Conservation (phyloP, 2,113 vertebrate genomes). For the Symphodus melops region DNA sequence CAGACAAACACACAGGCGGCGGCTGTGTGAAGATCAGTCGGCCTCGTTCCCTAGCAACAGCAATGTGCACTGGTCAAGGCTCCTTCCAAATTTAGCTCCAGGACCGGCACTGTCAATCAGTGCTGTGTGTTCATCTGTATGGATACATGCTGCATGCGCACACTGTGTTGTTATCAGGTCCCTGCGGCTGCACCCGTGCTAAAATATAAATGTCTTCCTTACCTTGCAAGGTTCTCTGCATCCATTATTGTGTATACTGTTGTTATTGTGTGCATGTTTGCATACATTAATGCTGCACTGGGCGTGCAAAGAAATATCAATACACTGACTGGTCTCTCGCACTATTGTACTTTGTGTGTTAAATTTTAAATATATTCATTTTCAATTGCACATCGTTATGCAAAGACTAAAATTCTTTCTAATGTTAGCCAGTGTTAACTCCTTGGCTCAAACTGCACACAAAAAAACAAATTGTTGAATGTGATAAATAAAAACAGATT, state of each 20-base stretch:
- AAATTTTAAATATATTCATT: too few relatives aligned
- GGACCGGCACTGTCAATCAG: slow-evolving; percentile 18
- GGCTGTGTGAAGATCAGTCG: slow-evolving; percentile 44
- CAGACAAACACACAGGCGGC: neutral
- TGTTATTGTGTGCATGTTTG: slow-evolving; percentile 13
- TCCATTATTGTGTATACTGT: neutral
- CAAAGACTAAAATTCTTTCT: too few relatives aligned
- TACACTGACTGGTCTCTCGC: too few relatives aligned
- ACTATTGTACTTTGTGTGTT: too few relatives aligned
- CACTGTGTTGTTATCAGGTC: neutral
- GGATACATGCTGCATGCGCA: slow-evolving; percentile 6
- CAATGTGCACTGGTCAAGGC: slow-evolving; percentile 53
- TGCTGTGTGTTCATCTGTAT: slow-evolving; percentile 14
- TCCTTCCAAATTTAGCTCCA: slow-evolving; percentile 69
- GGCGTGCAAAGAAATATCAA: too few relatives aligned
- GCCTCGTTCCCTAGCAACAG: slow-evolving; percentile 75
- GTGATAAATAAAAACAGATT: too few relatives aligned
- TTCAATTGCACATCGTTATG: too few relatives aligned
- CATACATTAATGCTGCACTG: neutral
- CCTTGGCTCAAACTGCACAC: too few relatives aligned
- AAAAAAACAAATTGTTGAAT: too few relatives aligned
- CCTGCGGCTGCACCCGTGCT: neutral
- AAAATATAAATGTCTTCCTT: neutral
- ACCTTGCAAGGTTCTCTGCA: neutral
- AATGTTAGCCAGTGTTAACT: too few relatives aligned